Conservation (phyloP, 2,797 vertebrate species). For the Parambassis ranga region DNA sequence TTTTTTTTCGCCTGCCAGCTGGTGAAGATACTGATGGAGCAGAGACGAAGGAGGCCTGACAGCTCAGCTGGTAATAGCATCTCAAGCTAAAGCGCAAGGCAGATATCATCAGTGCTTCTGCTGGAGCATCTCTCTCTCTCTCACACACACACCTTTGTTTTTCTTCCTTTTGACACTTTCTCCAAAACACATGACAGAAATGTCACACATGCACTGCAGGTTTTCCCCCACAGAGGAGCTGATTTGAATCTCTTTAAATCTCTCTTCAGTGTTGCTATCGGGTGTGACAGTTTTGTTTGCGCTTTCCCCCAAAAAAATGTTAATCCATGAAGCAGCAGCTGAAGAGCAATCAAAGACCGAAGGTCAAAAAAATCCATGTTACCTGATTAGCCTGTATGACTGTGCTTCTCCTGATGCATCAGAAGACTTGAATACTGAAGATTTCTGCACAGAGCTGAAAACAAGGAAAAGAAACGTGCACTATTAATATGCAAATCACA, state of each 20-base stretch:
- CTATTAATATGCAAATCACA: constrained; percentile 32
- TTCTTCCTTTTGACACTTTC: constrained; percentile 20
- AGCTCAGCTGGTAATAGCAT: constrained; percentile 27
- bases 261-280: not conserved
- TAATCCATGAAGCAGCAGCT: not conserved
- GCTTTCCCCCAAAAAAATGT: not conserved
- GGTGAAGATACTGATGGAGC: constrained; percentile 30
- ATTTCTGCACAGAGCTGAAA: not conserved
- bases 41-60: constrained; percentile 28
- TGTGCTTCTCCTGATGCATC: constrained; percentile 13
- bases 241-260: constrained; percentile 2
- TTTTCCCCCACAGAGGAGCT: not conserved
- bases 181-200: constrained; percentile 8
- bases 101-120: not conserved
- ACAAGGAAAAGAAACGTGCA: constrained; percentile 13
- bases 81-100: constrained; percentile 28
- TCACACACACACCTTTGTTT: constrained; percentile 9
- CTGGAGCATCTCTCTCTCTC: constrained; percentile 16
- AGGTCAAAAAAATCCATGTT: no score
- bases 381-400: no score
- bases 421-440: constrained; percentile 38
- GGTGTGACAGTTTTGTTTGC: not conserved
- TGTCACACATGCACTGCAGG: constrained; percentile 1
- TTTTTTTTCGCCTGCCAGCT: constrained; percentile 18
- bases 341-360: not conserved